phyloP scores from a whole-genome alignment of 1,140 invertebrate species.

The Atta colombica region DNA sequence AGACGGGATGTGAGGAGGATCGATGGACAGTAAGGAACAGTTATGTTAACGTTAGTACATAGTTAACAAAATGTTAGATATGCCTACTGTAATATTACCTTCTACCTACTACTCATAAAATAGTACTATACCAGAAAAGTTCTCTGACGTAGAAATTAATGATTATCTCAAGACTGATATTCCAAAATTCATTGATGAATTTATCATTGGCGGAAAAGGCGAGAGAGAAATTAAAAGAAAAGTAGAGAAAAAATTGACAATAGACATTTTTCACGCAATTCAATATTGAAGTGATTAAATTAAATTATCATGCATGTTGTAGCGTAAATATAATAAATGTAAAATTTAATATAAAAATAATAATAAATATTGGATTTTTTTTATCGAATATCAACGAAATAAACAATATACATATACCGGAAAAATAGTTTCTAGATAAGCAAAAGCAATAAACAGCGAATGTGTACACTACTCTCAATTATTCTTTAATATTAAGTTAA shows the following conservation, averaged over 20 bases:
- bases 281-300: constrained; percentile 10
- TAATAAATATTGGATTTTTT: not conserved
- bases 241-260: constrained; percentile 16
- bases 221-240: constrained; percentile 31
- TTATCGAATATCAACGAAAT: constrained; percentile 1
- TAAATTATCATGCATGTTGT: constrained; percentile 39
- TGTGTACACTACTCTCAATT: constrained; percentile 44
- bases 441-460: constrained; percentile 74
- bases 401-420: constrained; percentile 51
- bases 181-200: constrained; percentile 2
- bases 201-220: constrained; percentile 24
- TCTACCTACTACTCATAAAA: constrained; percentile 60
- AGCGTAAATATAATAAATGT: not conserved
- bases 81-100: constrained; percentile 73
- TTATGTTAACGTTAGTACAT: constrained; percentile 80
- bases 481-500: constrained; percentile 31
- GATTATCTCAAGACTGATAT: constrained; percentile 21
- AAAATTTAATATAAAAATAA: not conserved
- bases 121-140: constrained; percentile 54
- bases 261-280: constrained; percentile 34
- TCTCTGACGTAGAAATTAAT: constrained; percentile 34
- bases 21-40: constrained; percentile 69
- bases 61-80: constrained; percentile 71
- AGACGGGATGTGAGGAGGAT: constrained; percentile 43
- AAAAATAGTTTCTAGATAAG: constrained; percentile 76